A percentile compares a stretch with the other conserved stretches of the same genome.
phyloP scores from a whole-genome alignment of 2,113 vertebrate species.

The Glareola pratincola region DNA sequence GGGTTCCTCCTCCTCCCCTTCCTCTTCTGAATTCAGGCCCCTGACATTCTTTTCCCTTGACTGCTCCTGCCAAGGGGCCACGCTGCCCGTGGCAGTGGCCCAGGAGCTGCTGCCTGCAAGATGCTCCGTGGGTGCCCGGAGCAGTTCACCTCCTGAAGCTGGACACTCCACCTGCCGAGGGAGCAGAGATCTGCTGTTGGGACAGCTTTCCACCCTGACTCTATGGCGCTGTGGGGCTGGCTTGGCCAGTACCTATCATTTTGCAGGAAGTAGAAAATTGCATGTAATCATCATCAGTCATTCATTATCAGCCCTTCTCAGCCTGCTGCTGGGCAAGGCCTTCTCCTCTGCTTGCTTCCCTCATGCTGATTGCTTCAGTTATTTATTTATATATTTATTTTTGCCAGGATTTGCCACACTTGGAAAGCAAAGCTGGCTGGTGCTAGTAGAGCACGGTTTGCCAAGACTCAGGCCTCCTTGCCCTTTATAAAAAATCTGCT shows the following conservation, averaged over 20 bases:
- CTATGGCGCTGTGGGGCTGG: neutral
- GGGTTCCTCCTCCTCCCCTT: neutral
- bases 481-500: neutral
- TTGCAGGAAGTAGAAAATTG: conserved; percentile 29
- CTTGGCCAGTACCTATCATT: conserved; percentile 3
- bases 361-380: neutral
- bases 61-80: rapidly evolving
- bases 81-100: rapidly evolving
- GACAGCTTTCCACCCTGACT: neutral
- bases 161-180: rapidly evolving
- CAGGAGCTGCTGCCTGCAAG: neutral
- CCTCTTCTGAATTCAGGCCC: neutral
- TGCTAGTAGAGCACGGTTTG: neutral
- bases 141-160: neutral
- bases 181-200: neutral
- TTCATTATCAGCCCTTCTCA: conserved; percentile 55
- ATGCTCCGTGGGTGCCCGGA: neutral
- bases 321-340: conserved; percentile 42
- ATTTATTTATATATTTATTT: conserved; percentile 49
- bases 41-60: neutral
- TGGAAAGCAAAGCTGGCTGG: neutral
- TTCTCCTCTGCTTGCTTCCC: neutral
- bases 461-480: neutral
- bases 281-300: conserved; percentile 44
- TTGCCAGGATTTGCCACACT: conserved; percentile 45